A percentile compares a stretch with the other conserved stretches of the same genome.
Conservation (phyloP, 2,797 vertebrate genomes). For the Xiphorhynchus erythropygius region DNA sequence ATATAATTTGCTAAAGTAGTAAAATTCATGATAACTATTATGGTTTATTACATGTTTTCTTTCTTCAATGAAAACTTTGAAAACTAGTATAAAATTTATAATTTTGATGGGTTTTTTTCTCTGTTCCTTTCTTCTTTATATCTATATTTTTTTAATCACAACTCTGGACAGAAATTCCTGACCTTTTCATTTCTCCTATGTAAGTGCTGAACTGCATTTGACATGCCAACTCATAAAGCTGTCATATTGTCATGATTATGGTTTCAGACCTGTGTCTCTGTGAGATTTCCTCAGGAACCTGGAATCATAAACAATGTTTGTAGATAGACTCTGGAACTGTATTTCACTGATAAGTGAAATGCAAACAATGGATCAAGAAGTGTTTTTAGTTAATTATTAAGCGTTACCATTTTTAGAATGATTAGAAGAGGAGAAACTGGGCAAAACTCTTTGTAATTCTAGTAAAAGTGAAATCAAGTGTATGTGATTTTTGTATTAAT, state of each 20-base stretch:
- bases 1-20: neutral
- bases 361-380: neutral
- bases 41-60: neutral
- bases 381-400: neutral
- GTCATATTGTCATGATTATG: neutral
- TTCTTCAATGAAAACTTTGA: neutral
- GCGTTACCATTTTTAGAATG: neutral
- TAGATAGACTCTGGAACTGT: neutral
- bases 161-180: neutral
- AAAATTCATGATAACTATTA: neutral
- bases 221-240: neutral
- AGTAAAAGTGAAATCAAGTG: neutral
- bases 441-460: neutral
- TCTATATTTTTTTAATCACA: neutral
- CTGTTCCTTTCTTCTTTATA: neutral
- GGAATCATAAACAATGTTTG: neutral
- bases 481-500: neutral
- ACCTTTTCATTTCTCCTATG: slow-evolving; percentile 9
- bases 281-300: slow-evolving; percentile 36
- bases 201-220: neutral
- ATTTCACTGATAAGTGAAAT: neutral
- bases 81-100: neutral
- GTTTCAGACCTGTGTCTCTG: neutral
- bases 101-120: neutral
- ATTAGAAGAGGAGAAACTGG: neutral